phyloP scores from a whole-genome alignment of 1,140 invertebrate genomes.

The Asobara japonica region DNA sequence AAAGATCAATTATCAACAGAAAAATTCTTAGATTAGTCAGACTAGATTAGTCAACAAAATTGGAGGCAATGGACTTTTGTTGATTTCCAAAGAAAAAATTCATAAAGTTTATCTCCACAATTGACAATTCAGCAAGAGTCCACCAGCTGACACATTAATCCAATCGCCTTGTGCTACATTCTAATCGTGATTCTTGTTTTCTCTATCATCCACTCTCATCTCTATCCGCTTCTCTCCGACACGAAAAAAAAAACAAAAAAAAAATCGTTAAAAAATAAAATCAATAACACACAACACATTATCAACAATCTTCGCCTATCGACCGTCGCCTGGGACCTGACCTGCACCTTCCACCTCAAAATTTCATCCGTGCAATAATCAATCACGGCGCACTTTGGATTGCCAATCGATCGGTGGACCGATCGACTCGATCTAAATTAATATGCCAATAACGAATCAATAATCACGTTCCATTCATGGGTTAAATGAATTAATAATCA shows the following conservation, averaged over 20 bases:
- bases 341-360: constrained; percentile 17
- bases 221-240: constrained; percentile 56
- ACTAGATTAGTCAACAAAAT: constrained; percentile 1
- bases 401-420: constrained; percentile 57
- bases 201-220: constrained; percentile 57
- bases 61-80: constrained; percentile 3
- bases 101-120: background rate
- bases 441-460: constrained; percentile 9
- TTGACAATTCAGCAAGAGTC: background rate
- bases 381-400: constrained; percentile 27
- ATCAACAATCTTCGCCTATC: constrained; percentile 37
- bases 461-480: constrained; percentile 25
- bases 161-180: constrained; percentile 41
- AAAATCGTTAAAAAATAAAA: background rate
- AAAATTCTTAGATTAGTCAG: constrained; percentile 1
- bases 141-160: constrained; percentile 8
- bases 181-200: constrained; percentile 62
- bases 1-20: background rate
- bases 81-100: background rate
- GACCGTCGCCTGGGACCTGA: constrained; percentile 57
- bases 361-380: constrained; percentile 7
- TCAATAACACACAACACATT: constrained; percentile 49
- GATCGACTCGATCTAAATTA: constrained; percentile 32
- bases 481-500: constrained; percentile 15
- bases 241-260: constrained; percentile 44